These are phyloP conservation scores for Anthopleura xanthogrammica DNA, from an alignment of 92 coral and sea anemone species.

Conservation along the genomic window DNA sequence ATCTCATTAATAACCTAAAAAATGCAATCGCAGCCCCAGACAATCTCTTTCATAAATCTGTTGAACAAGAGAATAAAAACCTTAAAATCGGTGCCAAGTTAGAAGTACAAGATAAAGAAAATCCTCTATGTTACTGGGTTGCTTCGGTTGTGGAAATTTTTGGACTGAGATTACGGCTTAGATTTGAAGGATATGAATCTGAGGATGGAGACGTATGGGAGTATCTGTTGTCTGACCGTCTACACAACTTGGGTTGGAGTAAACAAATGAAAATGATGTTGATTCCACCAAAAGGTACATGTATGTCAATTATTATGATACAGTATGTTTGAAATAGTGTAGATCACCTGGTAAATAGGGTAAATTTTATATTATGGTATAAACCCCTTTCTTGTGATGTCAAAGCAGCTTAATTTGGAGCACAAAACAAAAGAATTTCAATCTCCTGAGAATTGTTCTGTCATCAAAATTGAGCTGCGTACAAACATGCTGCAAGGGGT, in stretches of 20 bases:
- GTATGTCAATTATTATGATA: conserved; percentile 1
- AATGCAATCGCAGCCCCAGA: conserved; percentile 73
- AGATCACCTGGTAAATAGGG: too few species aligned
- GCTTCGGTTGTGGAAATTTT: conserved; percentile 65
- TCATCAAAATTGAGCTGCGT: too few species aligned
- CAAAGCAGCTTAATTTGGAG: too few species aligned
- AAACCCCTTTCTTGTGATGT: too few species aligned
- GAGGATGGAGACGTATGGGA: conserved; percentile 71
- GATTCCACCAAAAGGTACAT: conserved; percentile 52
- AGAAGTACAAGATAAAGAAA: conserved; percentile 60
- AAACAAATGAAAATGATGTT: conserved; percentile 58
- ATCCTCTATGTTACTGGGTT: conserved; percentile 70
- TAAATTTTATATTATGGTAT: too few species aligned
- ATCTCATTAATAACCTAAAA: conserved; percentile 57
- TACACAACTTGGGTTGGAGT: conserved; percentile 82
- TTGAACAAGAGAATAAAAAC: conserved; percentile 53
- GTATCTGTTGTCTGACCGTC: conserved; percentile 58
- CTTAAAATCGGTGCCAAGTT: conserved; percentile 61
- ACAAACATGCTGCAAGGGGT: too few species aligned
- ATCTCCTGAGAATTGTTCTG: too few species aligned
- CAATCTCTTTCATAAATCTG: conserved; percentile 58
- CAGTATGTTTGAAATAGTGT: too few species aligned
- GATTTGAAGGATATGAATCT: conserved; percentile 58
- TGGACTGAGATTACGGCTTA: conserved; percentile 68
- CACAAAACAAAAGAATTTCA: too few species aligned